These are phyloP conservation scores for Lasiurus cinereus DNA, from an alignment of 2,113 vertebrate genomes.

Conservation along the genomic window DNA sequence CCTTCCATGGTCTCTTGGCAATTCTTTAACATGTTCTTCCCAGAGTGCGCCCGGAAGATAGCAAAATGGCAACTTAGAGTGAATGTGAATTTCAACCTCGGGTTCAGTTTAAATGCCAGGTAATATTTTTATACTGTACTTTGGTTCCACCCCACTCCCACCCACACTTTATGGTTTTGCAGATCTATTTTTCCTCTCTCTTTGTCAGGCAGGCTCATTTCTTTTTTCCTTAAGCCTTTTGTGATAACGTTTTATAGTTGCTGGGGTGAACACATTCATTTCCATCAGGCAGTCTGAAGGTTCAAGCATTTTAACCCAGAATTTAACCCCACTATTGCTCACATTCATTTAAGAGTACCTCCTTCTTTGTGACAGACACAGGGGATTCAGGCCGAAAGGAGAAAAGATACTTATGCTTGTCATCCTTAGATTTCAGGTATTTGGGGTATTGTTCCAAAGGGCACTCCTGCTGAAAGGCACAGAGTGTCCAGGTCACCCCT, in stretches of 20 bases:
- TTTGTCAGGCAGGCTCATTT: background rate
- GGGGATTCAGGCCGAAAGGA: background rate
- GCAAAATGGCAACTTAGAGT: background rate
- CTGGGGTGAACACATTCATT: background rate
- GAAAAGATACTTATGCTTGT: background rate
- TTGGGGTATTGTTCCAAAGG: background rate
- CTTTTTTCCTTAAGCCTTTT: background rate
- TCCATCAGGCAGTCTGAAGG: background rate
- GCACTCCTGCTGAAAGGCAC: background rate
- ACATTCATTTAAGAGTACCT: background rate
- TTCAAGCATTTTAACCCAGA: background rate
- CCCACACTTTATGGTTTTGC: background rate
- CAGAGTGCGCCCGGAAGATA: background rate
- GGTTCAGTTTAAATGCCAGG: background rate
- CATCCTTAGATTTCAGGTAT: background rate
- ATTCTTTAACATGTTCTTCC: background rate
- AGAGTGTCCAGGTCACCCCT: background rate
- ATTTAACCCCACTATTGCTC: background rate
- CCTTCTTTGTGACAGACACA: background rate
- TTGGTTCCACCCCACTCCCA: accelerated
- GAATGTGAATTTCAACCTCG: background rate
- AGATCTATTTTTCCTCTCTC: background rate
- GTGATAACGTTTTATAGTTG: background rate
- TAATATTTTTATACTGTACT: background rate
- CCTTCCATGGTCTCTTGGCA: background rate